These are phyloP conservation scores for Phaedon cochleariae DNA, from an alignment of 2,888 invertebrate genomes.

Conservation along the genomic window DNA sequence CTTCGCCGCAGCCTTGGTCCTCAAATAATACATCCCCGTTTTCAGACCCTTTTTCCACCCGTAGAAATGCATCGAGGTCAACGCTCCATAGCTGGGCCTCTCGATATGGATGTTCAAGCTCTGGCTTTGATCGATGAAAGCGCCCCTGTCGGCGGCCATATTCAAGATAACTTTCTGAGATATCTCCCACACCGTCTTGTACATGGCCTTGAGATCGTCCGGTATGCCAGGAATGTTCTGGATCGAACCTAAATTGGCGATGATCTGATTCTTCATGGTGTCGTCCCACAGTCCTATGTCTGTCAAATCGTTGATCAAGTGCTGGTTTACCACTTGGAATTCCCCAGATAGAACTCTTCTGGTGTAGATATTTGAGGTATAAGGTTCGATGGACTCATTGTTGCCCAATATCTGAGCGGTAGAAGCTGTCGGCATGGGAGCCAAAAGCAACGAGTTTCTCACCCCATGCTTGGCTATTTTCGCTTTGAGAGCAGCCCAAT, in stretches of 20 bases:
- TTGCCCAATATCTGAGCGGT: slow-evolving; percentile 99
- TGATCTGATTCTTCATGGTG: slow-evolving; percentile 93
- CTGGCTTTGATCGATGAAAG: slow-evolving; percentile 98
- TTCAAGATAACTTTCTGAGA: slow-evolving; percentile 91
- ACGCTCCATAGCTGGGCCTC: slow-evolving; percentile 89
- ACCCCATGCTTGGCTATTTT: slow-evolving; percentile 90
- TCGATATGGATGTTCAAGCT: slow-evolving; percentile 98
- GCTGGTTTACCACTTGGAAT: slow-evolving; percentile 93
- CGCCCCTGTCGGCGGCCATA: slow-evolving; percentile 98
- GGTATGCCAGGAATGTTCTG: slow-evolving; percentile 89
- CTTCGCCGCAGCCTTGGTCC: slow-evolving; percentile 93
- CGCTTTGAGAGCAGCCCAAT: slow-evolving; percentile 85
- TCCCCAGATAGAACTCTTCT: slow-evolving; percentile 94
- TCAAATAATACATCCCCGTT: slow-evolving; percentile 99
- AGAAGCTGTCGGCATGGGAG: slow-evolving; percentile 99
- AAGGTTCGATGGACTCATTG: slow-evolving; percentile 98
- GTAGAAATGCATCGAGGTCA: slow-evolving; percentile 98
- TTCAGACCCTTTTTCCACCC: slow-evolving; percentile 97
- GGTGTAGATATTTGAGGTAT: slow-evolving; percentile 96
- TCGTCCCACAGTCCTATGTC: slow-evolving; percentile 93
- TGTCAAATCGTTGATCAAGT: slow-evolving; percentile 91
- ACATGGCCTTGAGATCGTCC: slow-evolving; percentile 82
- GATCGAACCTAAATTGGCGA: slow-evolving; percentile 91
- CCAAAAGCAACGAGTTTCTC: slow-evolving; percentile 87
- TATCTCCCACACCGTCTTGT: slow-evolving; percentile 98